Base-by-base conservation (phyloP, 2,113 vertebrate genomes). In the Tupaia chinensis region DNA sequence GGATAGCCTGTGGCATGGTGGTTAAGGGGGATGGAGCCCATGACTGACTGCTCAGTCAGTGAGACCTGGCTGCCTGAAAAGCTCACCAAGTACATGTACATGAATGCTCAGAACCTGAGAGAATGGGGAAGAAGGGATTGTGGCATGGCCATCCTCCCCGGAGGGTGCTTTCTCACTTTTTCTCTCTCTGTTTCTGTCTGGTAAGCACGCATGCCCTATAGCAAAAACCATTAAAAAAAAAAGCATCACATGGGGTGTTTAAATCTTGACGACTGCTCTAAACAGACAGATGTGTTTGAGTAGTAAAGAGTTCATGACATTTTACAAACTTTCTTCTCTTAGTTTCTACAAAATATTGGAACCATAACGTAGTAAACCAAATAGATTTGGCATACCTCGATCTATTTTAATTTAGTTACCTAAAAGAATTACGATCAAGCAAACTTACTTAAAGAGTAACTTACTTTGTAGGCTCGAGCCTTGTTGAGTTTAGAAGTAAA, bases 401-500 rank as follows among this genome's bases (percentile, higher is more conserved):
- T 74, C 3, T 84, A 65, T 90, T 93, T 74, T 76, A 91, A 83
- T 83, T 87, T 13, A 25, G 16, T 96, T 89, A 60, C 16, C n/a
- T 95, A 74, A 74, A 32, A 72, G 25, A 82, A 61, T 94, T 60
- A 91, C 69, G 34, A 89, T 27, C 10, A 58, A 69, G 32, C 27
- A 86, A 66, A 82, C 32, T 65, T 87, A 10, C 6, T 74, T 63
- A 7, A 92, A 90, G 25, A 90, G 17, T 92, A 85, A 58, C 11
- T 92, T 76, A 32, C 56, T 93, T 91, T 54, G 61, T 73, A 89
- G 34, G 56, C 34, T 81, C 76, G 72, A 29, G 16, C 63, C 14
- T 90, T 91, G 20, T 96, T 89, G 19, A 76, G 8, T 86, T 94
- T 85, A 94, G 70, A 10, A 91, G 79, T 95, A 91, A 96, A 92